Percentiles rank a stretch among this genome's conserved stretches.
phyloP scores from a whole-genome alignment of 1,140 invertebrate species.

The Eriosoma lanigerum region DNA sequence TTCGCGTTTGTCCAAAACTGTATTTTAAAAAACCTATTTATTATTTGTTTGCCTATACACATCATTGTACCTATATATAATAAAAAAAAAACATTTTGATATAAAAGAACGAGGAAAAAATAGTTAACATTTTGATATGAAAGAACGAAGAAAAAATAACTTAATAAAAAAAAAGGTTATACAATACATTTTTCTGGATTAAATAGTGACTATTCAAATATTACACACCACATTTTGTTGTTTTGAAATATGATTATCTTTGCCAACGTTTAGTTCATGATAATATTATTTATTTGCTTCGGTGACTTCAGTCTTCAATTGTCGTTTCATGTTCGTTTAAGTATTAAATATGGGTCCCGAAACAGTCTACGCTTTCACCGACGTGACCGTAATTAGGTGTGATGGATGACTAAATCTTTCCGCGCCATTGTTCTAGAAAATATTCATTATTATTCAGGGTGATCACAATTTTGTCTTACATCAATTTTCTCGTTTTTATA shows the following conservation, averaged over 20 bases:
- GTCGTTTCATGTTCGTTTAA: not conserved
- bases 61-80: too few species aligned
- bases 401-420: constrained; percentile 47
- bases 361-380: constrained; percentile 46
- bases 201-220: not conserved
- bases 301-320: not conserved
- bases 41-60: too few species aligned
- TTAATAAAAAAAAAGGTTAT: too few species aligned
- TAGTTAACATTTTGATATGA: too few species aligned
- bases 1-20: too few species aligned
- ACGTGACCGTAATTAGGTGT: constrained; percentile 41
- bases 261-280: not conserved
- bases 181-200: not conserved
- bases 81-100: too few species aligned
- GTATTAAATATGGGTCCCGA: constrained; percentile 7
- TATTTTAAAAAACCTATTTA: too few species aligned
- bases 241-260: not conserved
- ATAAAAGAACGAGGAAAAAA: too few species aligned
- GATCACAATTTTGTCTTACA: too few species aligned
- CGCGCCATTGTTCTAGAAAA: constrained; percentile 36
- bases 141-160: too few species aligned
- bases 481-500: too few species aligned
- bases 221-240: not conserved
- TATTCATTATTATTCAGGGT: too few species aligned
- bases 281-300: constrained; percentile 18